Conservation (phyloP, 2,797 vertebrate genomes). For the Lagocephalus sceleratus region DNA sequence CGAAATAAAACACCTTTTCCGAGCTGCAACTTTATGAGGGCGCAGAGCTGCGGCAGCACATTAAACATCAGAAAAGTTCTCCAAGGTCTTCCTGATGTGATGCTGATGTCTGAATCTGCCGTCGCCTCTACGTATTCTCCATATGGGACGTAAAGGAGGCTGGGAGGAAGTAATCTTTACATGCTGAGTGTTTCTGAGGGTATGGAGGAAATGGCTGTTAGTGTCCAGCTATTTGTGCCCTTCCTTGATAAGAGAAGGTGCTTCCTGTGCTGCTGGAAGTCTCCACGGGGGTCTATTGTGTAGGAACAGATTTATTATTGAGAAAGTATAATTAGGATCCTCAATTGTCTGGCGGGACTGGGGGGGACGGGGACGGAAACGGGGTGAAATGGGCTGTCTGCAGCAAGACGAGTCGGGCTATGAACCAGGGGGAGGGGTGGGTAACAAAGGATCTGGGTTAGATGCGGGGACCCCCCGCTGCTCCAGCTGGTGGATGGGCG, state of each 20-base stretch:
- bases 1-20: too few species aligned
- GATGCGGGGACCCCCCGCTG: conserved; percentile 35
- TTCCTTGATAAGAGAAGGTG: conserved; percentile 72
- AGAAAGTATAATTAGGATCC: conserved; percentile 68
- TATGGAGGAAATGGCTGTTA: conserved; percentile 55
- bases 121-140: background rate
- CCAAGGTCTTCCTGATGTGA: conserved; percentile 10
- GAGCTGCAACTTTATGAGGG: too few species aligned
- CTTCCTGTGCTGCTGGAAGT: conserved; percentile 64
- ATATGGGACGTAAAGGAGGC: conserved; percentile 5
- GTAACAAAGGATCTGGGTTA: conserved; percentile 60
- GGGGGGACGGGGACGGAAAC: conserved; percentile 31
- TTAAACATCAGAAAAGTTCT: conserved; percentile 26
- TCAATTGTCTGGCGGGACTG: conserved; percentile 22
- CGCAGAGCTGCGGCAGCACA: background rate
- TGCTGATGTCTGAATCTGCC: background rate
- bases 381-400: conserved; percentile 30
- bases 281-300: conserved; percentile 68
- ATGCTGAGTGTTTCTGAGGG: conserved; percentile 13
- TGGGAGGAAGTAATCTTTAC: conserved; percentile 12
- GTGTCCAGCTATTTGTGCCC: conserved; percentile 63
- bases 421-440: conserved; percentile 43
- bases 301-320: conserved; percentile 67
- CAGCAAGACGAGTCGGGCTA: conserved; percentile 32
- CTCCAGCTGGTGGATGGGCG: conserved; percentile 58